phyloP scores from a whole-genome alignment of 2,888 invertebrate species.

The Mythimna pallens region DNA sequence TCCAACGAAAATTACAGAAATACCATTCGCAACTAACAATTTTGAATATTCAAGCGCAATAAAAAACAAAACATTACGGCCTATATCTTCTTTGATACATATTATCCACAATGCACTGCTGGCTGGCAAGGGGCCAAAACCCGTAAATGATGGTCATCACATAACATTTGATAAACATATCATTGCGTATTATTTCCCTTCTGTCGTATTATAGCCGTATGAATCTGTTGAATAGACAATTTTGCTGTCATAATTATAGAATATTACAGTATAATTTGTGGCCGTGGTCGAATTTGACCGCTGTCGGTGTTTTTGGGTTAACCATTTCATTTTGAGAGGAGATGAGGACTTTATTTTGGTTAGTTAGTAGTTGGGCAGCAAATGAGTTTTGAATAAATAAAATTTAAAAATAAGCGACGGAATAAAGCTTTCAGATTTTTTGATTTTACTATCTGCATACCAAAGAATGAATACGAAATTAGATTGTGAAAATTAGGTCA shows the following conservation, averaged over 20 bases:
- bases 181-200: conserved; percentile 28
- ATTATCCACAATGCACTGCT: conserved; percentile 36
- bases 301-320: conserved; percentile 29
- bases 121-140: conserved; percentile 46
- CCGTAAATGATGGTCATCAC: conserved; percentile 34
- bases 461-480: too few relatives aligned
- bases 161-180: conserved; percentile 55
- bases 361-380: too few relatives aligned
- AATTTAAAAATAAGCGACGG: too few relatives aligned
- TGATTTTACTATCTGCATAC: too few relatives aligned
- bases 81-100: conserved; percentile 18
- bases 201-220: conserved; percentile 22
- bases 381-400: too few relatives aligned
- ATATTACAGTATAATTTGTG: conserved; percentile 9
- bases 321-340: background rate
- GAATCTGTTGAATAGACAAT: conserved; percentile 26
- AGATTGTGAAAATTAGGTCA: too few relatives aligned
- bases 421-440: too few relatives aligned
- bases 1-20: conserved; percentile 1
- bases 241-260: conserved; percentile 23
- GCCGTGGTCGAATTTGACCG: conserved; percentile 8
- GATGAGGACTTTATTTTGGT: background rate
- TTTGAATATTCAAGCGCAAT: conserved; percentile 28
- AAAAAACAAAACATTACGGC: conserved; percentile 24
- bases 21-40: conserved; percentile 2